Evolutionary conservation across 2,797 vertebrate species (phyloP).

Genomic region (Denticeps clupeoides): DNA sequence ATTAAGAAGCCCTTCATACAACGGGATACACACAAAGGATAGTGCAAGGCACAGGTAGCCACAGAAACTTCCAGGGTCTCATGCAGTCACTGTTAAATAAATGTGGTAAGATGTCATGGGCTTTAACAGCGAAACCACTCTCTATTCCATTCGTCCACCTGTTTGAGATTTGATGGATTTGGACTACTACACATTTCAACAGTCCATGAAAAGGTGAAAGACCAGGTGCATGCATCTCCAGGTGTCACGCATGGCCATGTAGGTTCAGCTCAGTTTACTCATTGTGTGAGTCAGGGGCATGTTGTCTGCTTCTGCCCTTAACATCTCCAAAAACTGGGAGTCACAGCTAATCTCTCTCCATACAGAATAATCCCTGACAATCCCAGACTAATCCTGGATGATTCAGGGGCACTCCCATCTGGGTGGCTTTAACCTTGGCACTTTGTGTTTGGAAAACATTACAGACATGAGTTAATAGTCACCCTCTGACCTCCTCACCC

Average conservation of each 20-base stretch:
- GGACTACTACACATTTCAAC: too few relatives aligned
- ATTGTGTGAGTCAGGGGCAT: conserved; percentile 57
- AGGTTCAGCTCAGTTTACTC: too few relatives aligned
- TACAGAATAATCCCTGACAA: conserved; percentile 65
- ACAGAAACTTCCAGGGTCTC: too few relatives aligned
- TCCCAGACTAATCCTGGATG: conserved; percentile 66
- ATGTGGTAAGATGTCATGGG: conserved; percentile 55
- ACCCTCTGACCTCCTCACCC: too few relatives aligned
- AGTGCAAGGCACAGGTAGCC: too few relatives aligned
- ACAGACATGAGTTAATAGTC: too few relatives aligned
- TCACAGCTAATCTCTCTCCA: conserved; percentile 62
- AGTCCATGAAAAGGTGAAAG: too few relatives aligned
- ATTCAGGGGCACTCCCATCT: conserved; percentile 66
- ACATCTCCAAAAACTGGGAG: conserved; percentile 63
- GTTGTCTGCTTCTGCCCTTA: conserved; percentile 48
- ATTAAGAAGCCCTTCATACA: not conserved
- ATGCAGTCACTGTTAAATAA: too few relatives aligned
- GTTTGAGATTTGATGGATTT: conserved; percentile 46
- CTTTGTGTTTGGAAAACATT: not conserved
- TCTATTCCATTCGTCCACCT: conserved; percentile 62
- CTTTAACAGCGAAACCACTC: conserved; percentile 53
- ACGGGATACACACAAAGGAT: not conserved
- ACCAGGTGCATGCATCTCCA: too few relatives aligned
- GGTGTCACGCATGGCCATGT: too few relatives aligned
- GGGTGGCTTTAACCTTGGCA: conserved; percentile 47